Base-by-base conservation (phyloP, 2,113 vertebrate genomes). In the Camarhynchus parvulus region DNA sequence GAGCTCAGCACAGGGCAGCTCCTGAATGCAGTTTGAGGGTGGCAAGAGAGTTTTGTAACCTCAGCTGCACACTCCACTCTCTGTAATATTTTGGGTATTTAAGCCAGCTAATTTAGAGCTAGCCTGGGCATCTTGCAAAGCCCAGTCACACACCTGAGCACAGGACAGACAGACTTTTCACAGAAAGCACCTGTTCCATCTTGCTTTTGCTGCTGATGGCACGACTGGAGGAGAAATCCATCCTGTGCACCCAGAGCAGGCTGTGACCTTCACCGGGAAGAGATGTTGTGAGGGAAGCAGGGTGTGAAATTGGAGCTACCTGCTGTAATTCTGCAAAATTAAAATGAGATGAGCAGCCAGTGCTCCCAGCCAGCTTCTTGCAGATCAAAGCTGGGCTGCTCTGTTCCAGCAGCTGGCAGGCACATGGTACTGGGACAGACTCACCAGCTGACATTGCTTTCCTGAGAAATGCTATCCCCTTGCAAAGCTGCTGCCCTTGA, bases 301-400 rank as follows among this genome's bases (percentile, higher is more conserved):
- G 73, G 68, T 96, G 94, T 96, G 95, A 97, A 97, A 96, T 95
- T 95, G 88, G 76, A 97, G 92, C 81, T 95, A 96, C 92, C 85
- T 96, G 72, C 47, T 86, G 85, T 70, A 93, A 90, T 95, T 86
- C n/a, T 96, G 68, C 44, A 90, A 93, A 95, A 94, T 88, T 52
- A 78, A 90, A 96, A 83, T 83, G 83, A 81, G 76, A 61, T 67
- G 85, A 90, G 55, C 68, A 86, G 75, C 68, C 81, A 80, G 79
- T 7, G 39, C 59, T 88, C 39, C 56, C 78, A 66, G 79, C 44
- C 83, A 92, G 72, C 24, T 74, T 18, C 90, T 94, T 52, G 11
- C 73, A 95, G 93, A 94, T 86, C 88, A 83, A 56, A 92, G 89
- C 90, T 68, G 58, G 47, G 79, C 44, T 83, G 64, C 75, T 83